phyloP scores from a whole-genome alignment of 2,113 vertebrate species.

The Sinocyclocheilus rhinocerous region DNA sequence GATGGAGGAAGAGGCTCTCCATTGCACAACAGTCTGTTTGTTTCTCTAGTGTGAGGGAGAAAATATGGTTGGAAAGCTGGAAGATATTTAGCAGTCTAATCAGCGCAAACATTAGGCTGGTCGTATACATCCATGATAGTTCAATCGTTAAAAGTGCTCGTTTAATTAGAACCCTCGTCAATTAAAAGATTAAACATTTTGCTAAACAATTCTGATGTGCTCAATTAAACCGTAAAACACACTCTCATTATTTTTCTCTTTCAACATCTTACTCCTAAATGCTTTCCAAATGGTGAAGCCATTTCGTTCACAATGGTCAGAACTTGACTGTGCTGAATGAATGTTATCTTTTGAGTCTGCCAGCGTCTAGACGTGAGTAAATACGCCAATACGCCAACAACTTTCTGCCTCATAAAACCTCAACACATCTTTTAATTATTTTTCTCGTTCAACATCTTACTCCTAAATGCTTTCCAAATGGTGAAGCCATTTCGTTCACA shows the following conservation, averaged over 20 bases:
- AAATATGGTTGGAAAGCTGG: conserved; percentile 33
- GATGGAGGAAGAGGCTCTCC: conserved; percentile 6
- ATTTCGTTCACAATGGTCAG: neutral
- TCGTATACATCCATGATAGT: neutral
- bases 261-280: neutral
- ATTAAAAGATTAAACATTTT: neutral
- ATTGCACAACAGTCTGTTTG: conserved; percentile 19
- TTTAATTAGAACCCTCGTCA: conserved; percentile 6
- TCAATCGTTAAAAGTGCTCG: neutral
- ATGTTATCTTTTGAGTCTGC: neutral
- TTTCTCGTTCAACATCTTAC: conserved; percentile 33
- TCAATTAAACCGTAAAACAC: neutral
- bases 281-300: conserved; percentile 1
- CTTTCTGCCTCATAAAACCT: neutral
- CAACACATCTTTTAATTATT: conserved; percentile 16
- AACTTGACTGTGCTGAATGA: conserved; percentile 10
- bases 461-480: conserved; percentile 5
- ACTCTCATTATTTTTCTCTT: conserved; percentile 51
- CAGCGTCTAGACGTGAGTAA: neutral
- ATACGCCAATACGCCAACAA: neutral
- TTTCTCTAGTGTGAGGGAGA: neutral
- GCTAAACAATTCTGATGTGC: neutral
- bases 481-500: neutral
- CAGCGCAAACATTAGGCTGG: conserved; percentile 23
- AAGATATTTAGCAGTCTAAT: conserved; percentile 37